Evolutionary conservation across 2,797 vertebrate species (phyloP).

Genomic region (Odontamblyopus lacepedii): DNA sequence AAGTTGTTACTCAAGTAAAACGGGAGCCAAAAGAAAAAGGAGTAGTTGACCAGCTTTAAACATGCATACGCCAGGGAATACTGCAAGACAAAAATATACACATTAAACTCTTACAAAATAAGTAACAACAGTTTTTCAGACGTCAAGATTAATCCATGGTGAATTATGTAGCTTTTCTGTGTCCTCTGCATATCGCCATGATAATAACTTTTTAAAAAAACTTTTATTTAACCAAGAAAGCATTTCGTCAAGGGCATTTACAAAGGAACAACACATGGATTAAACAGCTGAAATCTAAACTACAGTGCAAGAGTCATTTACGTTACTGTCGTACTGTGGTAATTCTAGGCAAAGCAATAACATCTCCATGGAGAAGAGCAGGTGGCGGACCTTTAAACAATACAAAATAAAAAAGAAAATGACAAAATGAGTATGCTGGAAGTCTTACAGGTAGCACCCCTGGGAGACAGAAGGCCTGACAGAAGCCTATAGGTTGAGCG

Average conservation of each 20-base stretch:
- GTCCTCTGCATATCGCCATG: too few species aligned
- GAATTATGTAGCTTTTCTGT: too few species aligned
- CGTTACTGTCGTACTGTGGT: too few species aligned
- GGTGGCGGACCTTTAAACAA: neutral
- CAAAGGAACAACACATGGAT: too few species aligned
- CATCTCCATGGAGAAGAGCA: too few species aligned
- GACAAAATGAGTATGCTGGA: neutral
- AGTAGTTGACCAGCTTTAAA: constrained; percentile 97
- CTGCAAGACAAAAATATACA: constrained; percentile 63
- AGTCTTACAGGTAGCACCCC: constrained; percentile 89
- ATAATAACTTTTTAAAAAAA: too few species aligned
- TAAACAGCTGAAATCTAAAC: too few species aligned
- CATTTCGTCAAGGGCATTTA: too few species aligned
- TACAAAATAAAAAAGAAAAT: neutral
- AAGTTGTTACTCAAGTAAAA: constrained; percentile 97
- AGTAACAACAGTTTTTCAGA: neutral
- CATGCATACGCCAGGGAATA: constrained; percentile 95
- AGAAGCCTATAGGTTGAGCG: constrained; percentile 83
- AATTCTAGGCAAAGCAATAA: too few species aligned
- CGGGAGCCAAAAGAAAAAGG: constrained; percentile 98
- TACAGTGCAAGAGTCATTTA: too few species aligned
- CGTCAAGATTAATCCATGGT: too few species aligned
- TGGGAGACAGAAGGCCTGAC: constrained; percentile 91
- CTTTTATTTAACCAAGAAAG: too few species aligned
- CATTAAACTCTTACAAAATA: neutral